Evolutionary conservation across 92 coral and sea anemone species (phyloP).

Genomic region (Epizoanthus illoricatus): DNA sequence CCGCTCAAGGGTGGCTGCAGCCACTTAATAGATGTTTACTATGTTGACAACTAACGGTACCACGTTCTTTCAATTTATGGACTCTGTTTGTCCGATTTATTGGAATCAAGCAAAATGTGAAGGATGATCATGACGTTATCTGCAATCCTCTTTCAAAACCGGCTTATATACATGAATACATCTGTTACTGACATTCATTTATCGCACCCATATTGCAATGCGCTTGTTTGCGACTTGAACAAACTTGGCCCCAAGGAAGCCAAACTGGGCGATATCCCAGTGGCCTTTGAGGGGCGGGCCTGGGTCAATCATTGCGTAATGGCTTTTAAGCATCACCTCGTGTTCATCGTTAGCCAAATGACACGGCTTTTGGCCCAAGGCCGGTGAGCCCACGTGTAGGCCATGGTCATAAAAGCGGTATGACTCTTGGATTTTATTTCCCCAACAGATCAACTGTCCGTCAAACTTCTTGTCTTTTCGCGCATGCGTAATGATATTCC

Average conservation of each 20-base stretch:
- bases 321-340: constrained; percentile 94
- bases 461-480: constrained; percentile 69
- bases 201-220: constrained; percentile 97
- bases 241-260: constrained; percentile 86
- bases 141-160: too few relatives aligned
- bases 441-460: constrained; percentile 94
- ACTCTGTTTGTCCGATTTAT: too few relatives aligned
- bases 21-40: too few relatives aligned
- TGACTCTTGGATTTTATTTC: constrained; percentile 68
- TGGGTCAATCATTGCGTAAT: constrained; percentile 77
- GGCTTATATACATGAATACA: too few relatives aligned
- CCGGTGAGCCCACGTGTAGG: constrained; percentile 94
- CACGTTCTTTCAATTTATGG: too few relatives aligned
- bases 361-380: constrained; percentile 80
- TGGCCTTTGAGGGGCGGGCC: constrained; percentile 75
- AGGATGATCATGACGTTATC: too few relatives aligned
- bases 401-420: constrained; percentile 97
- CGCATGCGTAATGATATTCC: constrained; percentile 86
- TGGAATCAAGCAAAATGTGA: too few relatives aligned
- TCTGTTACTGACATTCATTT: background rate
- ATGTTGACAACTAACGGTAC: too few relatives aligned
- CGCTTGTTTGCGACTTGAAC: constrained; percentile 84
- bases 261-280: constrained; percentile 98
- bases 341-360: constrained; percentile 82
- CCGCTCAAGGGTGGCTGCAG: too few relatives aligned